Conservation (phyloP, 2,113 vertebrate species). For the Menidia beryllina region DNA sequence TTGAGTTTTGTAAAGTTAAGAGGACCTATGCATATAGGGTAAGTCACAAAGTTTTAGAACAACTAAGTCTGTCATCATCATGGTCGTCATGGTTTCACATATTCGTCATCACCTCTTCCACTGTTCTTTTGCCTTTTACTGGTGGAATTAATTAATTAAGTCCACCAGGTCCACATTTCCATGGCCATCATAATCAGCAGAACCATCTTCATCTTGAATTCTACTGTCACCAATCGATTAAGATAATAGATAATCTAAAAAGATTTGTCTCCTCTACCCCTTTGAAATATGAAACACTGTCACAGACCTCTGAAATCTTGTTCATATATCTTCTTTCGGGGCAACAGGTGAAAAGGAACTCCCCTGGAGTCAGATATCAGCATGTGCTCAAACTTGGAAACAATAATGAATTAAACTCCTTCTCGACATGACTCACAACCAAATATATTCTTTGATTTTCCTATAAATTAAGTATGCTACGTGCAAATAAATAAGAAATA, state of each 20-base stretch:
- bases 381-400: background rate
- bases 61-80: background rate
- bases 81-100: background rate
- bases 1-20: background rate
- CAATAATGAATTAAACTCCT: background rate
- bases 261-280: background rate
- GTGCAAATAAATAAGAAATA: background rate
- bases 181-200: background rate
- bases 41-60: background rate
- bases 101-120: background rate
- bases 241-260: background rate
- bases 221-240: background rate
- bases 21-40: background rate
- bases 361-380: background rate
- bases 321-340: constrained; percentile 36
- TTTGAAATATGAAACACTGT: constrained; percentile 16
- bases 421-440: too few relatives aligned
- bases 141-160: too few relatives aligned
- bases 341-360: constrained; percentile 10
- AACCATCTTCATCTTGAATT: background rate
- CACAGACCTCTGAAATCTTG: constrained; percentile 21
- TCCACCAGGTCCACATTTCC: background rate
- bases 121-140: background rate
- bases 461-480: background rate
- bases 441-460: background rate